Conservation (phyloP, 2,113 vertebrate species). For the Chascanopsetta lugubris region DNA sequence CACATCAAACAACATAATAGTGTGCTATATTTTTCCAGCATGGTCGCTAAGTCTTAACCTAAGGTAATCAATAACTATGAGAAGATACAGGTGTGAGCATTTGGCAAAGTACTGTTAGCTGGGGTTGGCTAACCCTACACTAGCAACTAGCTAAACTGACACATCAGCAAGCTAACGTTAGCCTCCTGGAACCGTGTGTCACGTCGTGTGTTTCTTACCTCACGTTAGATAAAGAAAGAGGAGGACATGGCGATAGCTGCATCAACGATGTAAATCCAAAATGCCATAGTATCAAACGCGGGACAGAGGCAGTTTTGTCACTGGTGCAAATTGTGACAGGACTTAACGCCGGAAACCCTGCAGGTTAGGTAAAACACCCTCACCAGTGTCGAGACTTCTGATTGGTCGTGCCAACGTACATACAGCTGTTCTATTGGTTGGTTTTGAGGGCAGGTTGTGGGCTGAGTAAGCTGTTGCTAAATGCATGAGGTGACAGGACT, state of each 20-base stretch:
- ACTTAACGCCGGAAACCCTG: slow-evolving; percentile 4
- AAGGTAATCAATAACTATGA: neutral
- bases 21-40: neutral
- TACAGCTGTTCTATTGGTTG: slow-evolving; percentile 60
- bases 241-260: slow-evolving; percentile 34
- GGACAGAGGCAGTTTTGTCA: neutral
- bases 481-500: slow-evolving; percentile 28
- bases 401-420: slow-evolving; percentile 62
- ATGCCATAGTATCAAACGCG: slow-evolving; percentile 64
- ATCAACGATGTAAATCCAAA: slow-evolving; percentile 42
- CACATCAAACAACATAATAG: neutral
- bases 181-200: neutral
- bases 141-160: slow-evolving; percentile 40
- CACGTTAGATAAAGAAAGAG: slow-evolving; percentile 76
- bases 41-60: neutral
- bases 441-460: neutral
- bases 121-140: neutral
- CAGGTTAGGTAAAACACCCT: slow-evolving; percentile 30
- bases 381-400: slow-evolving; percentile 44
- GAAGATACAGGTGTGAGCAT: neutral
- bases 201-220: slow-evolving; percentile 67
- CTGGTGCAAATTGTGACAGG: slow-evolving; percentile 35
- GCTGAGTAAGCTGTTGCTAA: slow-evolving; percentile 1
- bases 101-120: neutral
- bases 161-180: slow-evolving; percentile 53